Evolutionary conservation across 2,797 vertebrate genomes (phyloP).

Genomic region (Onychomys arenicola): DNA sequence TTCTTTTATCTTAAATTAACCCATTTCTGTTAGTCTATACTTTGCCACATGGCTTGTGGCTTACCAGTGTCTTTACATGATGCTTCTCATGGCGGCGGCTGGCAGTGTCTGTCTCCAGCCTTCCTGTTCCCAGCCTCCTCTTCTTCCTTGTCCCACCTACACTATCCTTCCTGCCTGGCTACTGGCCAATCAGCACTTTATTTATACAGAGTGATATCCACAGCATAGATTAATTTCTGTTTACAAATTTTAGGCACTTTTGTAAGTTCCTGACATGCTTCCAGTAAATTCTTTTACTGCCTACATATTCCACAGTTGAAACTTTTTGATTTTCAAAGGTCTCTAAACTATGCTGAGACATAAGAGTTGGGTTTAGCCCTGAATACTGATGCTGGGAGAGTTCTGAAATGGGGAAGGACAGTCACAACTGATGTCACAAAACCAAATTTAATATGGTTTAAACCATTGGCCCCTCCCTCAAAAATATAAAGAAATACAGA

Average conservation of each 20-base stretch:
- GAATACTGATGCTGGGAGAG: not conserved
- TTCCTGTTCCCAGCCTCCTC: too few species aligned
- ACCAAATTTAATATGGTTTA: not conserved
- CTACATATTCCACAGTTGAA: not conserved
- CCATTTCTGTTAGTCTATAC: too few species aligned
- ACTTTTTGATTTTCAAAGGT: not conserved
- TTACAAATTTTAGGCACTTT: not conserved
- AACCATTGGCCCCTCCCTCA: not conserved
- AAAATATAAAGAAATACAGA: slow-evolving; percentile 58
- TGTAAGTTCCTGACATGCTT: not conserved
- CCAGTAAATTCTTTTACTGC: not conserved
- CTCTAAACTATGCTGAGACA: not conserved
- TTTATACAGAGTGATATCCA: too few species aligned
- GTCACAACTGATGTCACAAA: not conserved
- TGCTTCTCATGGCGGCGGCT: too few species aligned
- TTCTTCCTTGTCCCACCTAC: too few species aligned
- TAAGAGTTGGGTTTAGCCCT: not conserved
- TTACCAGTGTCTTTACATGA: too few species aligned
- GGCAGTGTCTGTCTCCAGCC: too few species aligned
- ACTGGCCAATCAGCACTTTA: too few species aligned
- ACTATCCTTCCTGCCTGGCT: too few species aligned
- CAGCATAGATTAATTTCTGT: slow-evolving; percentile 18
- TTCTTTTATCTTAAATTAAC: too few species aligned
- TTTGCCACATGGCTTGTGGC: too few species aligned
- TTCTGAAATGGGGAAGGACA: not conserved